phyloP scores from a whole-genome alignment of 2,888 invertebrate genomes.

The Cerastoderma edule region DNA sequence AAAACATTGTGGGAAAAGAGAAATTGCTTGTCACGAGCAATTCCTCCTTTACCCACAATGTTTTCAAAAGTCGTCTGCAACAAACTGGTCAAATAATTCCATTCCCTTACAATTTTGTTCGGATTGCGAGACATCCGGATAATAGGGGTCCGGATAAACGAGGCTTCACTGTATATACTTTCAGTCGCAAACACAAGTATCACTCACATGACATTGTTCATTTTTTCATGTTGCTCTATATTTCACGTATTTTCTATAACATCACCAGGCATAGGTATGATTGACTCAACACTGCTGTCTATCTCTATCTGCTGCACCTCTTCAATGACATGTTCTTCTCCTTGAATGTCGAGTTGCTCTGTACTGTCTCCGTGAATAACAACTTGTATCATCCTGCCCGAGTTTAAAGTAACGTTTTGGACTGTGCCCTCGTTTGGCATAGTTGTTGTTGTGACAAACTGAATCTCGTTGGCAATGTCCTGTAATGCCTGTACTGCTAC shows the following conservation, averaged over 20 bases:
- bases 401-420: constrained; percentile 57
- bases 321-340: constrained; percentile 39
- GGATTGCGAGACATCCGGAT: too few relatives aligned
- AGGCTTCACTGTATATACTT: too few relatives aligned
- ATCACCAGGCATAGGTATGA: constrained; percentile 53
- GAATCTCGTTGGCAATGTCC: constrained; percentile 58
- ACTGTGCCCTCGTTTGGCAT: constrained; percentile 42
- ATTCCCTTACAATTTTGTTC: too few relatives aligned
- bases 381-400: constrained; percentile 56
- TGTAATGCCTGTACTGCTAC: constrained; percentile 60
- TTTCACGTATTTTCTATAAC: constrained; percentile 48
- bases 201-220: too few relatives aligned
- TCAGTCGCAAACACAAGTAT: too few relatives aligned
- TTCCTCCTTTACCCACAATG: too few relatives aligned
- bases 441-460: constrained; percentile 34
- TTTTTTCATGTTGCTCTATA: background rate
- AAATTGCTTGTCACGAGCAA: too few relatives aligned
- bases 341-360: constrained; percentile 17
- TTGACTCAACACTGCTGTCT: constrained; percentile 58
- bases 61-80: too few relatives aligned
- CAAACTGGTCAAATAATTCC: too few relatives aligned
- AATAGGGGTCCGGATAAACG: too few relatives aligned
- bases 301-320: constrained; percentile 60
- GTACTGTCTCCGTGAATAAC: constrained; percentile 16
- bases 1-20: too few relatives aligned